A percentile compares a stretch with the other conserved stretches of the same genome.
phyloP scores from a whole-genome alignment of 2,113 vertebrate species.

The Anhinga rufa region DNA sequence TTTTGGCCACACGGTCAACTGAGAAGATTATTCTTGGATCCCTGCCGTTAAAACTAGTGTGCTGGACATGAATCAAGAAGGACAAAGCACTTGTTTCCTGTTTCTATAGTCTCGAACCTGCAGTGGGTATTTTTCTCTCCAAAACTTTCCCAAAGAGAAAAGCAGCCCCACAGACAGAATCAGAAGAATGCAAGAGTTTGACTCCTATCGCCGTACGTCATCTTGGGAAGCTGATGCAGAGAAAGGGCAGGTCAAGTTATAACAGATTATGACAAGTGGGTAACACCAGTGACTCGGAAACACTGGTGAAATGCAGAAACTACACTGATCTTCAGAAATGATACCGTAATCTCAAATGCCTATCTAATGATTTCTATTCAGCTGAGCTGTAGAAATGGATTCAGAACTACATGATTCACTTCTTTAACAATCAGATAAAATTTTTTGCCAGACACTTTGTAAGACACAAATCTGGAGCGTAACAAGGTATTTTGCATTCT shows the following conservation, averaged over 20 bases:
- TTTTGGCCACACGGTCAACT: not conserved
- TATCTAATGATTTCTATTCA: slow-evolving; percentile 26
- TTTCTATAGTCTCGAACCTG: not conserved
- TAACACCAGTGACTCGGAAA: not conserved
- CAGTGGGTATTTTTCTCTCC: not conserved
- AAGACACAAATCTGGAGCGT: not conserved
- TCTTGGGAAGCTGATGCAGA: not conserved
- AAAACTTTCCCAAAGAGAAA: not conserved
- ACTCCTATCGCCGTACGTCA: fast-evolving
- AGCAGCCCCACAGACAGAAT: not conserved
- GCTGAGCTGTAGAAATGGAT: not conserved
- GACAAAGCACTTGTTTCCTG: slow-evolving; percentile 45
- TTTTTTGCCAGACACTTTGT: not conserved
- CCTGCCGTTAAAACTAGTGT: not conserved
- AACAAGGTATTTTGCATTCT: not conserved
- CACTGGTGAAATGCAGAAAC: not conserved
- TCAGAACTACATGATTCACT: not conserved
- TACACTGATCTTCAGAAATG: not conserved
- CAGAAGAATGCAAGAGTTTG: not conserved
- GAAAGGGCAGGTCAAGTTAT: not conserved
- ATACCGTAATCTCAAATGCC: slow-evolving; percentile 4
- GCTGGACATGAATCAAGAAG: slow-evolving; percentile 22
- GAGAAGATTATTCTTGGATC: slow-evolving; percentile 49
- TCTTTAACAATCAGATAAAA: not conserved
- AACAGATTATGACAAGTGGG: not conserved